Conservation (phyloP, 1,140 invertebrate genomes). For the Sinonovacula constricta region DNA sequence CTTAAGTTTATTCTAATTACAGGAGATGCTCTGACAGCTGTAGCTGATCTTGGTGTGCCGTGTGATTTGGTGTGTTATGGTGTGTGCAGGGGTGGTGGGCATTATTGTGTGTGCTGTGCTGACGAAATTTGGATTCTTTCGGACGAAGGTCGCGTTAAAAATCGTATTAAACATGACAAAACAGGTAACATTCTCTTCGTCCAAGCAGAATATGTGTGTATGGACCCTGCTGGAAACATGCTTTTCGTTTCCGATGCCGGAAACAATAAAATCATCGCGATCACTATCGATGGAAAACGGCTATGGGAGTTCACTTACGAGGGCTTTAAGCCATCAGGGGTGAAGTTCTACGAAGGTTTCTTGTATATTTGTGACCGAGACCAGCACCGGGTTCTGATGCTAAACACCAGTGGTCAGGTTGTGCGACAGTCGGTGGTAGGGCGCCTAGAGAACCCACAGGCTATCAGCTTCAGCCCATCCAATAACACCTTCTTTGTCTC, state of each 20-base stretch:
- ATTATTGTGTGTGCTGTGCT: slow-evolving; percentile 42
- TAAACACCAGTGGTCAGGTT: slow-evolving; percentile 31
- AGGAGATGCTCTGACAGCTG: slow-evolving; percentile 13
- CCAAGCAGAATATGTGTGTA: slow-evolving; percentile 41
- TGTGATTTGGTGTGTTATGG: slow-evolving; percentile 49
- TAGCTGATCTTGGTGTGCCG: slow-evolving; percentile 44
- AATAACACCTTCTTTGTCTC: slow-evolving; percentile 19
- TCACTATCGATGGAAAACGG: slow-evolving; percentile 28
- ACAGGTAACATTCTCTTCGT: slow-evolving; percentile 22
- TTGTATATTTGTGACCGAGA: slow-evolving; percentile 42
- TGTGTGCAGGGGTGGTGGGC: slow-evolving; percentile 13
- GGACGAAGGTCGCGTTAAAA: slow-evolving; percentile 34
- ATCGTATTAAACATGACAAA: slow-evolving; percentile 30
- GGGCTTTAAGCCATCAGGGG: slow-evolving; percentile 35
- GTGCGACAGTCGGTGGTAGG: slow-evolving; percentile 37
- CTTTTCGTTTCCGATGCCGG: slow-evolving; percentile 34
- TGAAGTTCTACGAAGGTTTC: slow-evolving; percentile 26
- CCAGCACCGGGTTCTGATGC: slow-evolving; percentile 39
- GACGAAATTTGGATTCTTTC: slow-evolving; percentile 46
- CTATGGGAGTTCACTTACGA: slow-evolving; percentile 44
- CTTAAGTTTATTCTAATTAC: slow-evolving; percentile 39
- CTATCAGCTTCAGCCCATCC: slow-evolving; percentile 19
- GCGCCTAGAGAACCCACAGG: slow-evolving; percentile 37
- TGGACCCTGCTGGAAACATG: slow-evolving; percentile 11
- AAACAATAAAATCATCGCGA: slow-evolving; percentile 31